phyloP scores from a whole-genome alignment of 1,140 invertebrate genomes.

The Macrobrachium nipponense region DNA sequence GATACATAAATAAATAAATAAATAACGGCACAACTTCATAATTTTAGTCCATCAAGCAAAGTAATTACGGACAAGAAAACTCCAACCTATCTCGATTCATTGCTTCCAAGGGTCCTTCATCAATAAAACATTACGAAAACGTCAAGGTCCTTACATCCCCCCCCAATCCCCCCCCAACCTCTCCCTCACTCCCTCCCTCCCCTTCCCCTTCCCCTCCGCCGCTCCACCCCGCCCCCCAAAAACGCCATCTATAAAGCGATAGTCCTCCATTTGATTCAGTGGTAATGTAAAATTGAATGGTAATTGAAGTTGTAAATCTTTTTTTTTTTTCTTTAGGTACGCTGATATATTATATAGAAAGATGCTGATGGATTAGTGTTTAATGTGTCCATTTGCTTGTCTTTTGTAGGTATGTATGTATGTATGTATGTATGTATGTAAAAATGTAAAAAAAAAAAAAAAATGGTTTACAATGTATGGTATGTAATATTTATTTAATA shows the following conservation, averaged over 20 bases:
- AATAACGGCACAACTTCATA: not conserved
- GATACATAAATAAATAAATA: not conserved
- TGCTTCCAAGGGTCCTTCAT: no score
- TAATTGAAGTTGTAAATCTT: not conserved
- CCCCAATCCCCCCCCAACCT: no score
- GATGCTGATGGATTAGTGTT: no score
- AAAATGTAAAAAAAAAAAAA: no score
- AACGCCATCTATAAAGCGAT: not conserved
- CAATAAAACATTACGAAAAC: not conserved
- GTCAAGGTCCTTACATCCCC: not conserved
- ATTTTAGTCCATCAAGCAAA: not conserved
- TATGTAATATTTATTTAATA: no score
- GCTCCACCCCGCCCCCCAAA: not conserved
- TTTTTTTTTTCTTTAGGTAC: no score
- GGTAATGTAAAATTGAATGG: not conserved
- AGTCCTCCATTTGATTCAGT: not conserved
- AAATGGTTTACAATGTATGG: no score
- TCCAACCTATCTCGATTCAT: no score
- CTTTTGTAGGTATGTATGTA: no score
- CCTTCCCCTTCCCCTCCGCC: not conserved
- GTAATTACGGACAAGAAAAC: not conserved
- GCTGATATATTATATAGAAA: no score
- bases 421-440: no score
- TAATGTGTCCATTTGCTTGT: no score
- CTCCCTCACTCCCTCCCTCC: not conserved